These are phyloP conservation scores for Limonius californicus DNA, from an alignment of 1,140 invertebrate genomes.

Conservation along the genomic window DNA sequence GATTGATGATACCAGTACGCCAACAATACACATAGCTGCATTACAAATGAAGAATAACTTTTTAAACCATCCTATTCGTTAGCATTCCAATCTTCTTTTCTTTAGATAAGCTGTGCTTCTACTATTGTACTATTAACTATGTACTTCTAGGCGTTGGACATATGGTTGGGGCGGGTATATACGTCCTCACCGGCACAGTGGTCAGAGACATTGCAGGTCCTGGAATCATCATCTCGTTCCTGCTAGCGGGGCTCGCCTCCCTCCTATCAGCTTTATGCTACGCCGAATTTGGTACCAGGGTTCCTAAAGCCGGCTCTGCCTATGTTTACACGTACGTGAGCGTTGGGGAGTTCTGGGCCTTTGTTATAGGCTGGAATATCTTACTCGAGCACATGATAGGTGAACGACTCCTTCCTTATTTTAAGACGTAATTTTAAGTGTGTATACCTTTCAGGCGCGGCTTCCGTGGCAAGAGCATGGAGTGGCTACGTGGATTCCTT, in stretches of 20 bases:
- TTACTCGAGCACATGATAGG: conserved; percentile 89
- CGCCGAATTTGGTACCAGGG: conserved; percentile 85
- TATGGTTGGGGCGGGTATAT: conserved; percentile 90
- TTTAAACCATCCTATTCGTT: too few relatives aligned
- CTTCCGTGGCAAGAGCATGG: conserved; percentile 88
- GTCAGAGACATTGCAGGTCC: conserved; percentile 83
- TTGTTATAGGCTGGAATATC: conserved; percentile 83
- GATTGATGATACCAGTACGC: too few relatives aligned
- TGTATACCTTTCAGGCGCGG: conserved; percentile 59
- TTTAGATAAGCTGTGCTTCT: too few relatives aligned
- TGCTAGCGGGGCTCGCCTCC: conserved; percentile 82
- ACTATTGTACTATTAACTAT: too few relatives aligned
- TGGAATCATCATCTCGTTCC: conserved; percentile 80
- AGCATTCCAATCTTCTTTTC: too few relatives aligned
- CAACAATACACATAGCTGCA: too few relatives aligned
- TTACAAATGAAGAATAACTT: too few relatives aligned
- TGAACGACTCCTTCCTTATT: conserved; percentile 36
- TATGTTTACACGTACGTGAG: conserved; percentile 89
- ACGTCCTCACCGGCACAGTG: conserved; percentile 83
- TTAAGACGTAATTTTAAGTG: not conserved
- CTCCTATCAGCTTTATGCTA: conserved; percentile 76
- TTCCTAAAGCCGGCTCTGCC: conserved; percentile 82
- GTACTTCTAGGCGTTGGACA: conserved; percentile 78
- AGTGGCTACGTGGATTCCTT: conserved; percentile 89
- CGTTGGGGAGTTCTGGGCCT: conserved; percentile 79